Base-by-base conservation (phyloP, 1,140 invertebrate species). In the Helicoverpa zea region DNA sequence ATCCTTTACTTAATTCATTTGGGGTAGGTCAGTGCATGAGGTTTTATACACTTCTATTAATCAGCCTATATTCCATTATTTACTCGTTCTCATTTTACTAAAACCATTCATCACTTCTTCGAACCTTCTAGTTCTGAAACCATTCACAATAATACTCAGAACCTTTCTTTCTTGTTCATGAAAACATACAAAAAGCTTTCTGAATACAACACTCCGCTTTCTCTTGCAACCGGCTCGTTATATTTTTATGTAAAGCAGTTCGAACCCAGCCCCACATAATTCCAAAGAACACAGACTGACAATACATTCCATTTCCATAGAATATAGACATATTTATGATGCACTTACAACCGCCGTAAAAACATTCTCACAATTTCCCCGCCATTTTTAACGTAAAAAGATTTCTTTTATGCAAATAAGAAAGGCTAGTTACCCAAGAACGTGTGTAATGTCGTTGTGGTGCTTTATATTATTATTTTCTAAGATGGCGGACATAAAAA, bases 311-410 rank as follows among this genome's bases (percentile, higher is more conserved):
- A 58, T 73, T 73, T n/a, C 29, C 30, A 73, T 58, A 58, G 52
- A 73, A 73, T 73, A 58, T 73, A 73, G 70, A 73, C 52, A 61
- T 75, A 75, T 75, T 75, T 75, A 75, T 75, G 70, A 73, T 61
- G 73, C 73, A 75, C 58, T 61, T 75, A 75, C 56, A 9, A 75
- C 16, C 35, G 16, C 43, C 18, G 54, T 49, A 75, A 61, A 75
- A 75, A 61, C 73, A 61, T 61, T 61, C 52, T 51, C 73, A 47
- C 73, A 75, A 59, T 75, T 75, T 75, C 54, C 61, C 49, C 43
- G 43, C 73, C 56, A 75, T 75, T 75, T 74, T 75, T 75, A 75
- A 75, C 35, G 58, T 30, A 75, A 30, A 61, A 61, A 30, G 35
- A 61, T 61, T 75, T 75, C 58, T 16, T 75, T 75, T 75, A 75